Conservation (phyloP, 2,888 invertebrate species). For the Ramazzottius varieornatus region DNA sequence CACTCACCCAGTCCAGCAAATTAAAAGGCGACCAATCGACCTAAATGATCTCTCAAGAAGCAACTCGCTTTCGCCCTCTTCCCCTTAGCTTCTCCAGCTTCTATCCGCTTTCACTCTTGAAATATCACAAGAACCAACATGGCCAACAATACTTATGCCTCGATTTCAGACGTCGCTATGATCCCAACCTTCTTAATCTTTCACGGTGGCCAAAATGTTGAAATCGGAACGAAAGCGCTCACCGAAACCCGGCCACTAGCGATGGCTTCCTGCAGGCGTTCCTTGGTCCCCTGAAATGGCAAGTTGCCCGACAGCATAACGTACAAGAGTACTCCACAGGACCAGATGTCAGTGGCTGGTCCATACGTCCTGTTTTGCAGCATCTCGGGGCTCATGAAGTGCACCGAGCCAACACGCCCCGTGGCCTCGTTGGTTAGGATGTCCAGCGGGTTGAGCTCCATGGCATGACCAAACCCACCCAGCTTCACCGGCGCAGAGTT, state of each 20-base stretch:
- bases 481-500: constrained; percentile 94
- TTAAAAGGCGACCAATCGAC: too few species aligned
- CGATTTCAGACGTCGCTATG: too few species aligned
- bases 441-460: constrained; percentile 40
- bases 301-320: constrained; percentile 71
- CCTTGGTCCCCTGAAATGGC: constrained; percentile 79
- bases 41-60: too few species aligned
- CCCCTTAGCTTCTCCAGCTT: too few species aligned
- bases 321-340: constrained; percentile 76
- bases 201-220: too few species aligned
- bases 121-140: too few species aligned
- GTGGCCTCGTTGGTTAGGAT: constrained; percentile 9
- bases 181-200: too few species aligned
- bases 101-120: too few species aligned
- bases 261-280: constrained; percentile 69
- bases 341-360: constrained; percentile 91
- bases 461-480: constrained; percentile 85
- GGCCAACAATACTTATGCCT: too few species aligned
- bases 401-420: constrained; percentile 81
- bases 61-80: too few species aligned
- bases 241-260: constrained; percentile 42
- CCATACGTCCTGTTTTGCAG: constrained; percentile 49
- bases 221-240: too few species aligned
- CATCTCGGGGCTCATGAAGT: constrained; percentile 95
- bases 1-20: too few species aligned